These are phyloP conservation scores for Nannospalax galili DNA, from an alignment of 2,113 vertebrate species.

Conservation along the genomic window DNA sequence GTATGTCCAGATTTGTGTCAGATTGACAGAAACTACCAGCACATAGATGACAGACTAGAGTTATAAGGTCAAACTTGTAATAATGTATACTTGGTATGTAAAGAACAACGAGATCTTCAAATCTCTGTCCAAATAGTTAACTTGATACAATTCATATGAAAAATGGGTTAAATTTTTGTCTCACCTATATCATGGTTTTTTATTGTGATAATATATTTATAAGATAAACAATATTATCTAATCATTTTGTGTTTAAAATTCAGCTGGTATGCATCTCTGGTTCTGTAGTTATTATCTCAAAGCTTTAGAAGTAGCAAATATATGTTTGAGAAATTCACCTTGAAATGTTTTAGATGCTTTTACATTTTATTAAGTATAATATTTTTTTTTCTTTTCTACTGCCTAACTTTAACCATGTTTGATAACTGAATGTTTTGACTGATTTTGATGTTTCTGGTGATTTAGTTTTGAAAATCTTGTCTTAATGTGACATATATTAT, in stretches of 20 bases:
- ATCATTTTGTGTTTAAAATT: neutral
- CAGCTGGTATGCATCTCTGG: neutral
- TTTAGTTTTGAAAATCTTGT: slow-evolving; percentile 42
- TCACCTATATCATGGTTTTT: neutral
- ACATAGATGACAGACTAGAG: too few species aligned
- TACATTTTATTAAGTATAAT: slow-evolving; percentile 13
- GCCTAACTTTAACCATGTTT: neutral
- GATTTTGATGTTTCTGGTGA: neutral
- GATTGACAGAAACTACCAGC: too few species aligned
- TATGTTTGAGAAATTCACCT: slow-evolving; percentile 14
- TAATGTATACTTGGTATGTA: neutral
- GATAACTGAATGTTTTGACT: slow-evolving; percentile 17
- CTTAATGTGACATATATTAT: slow-evolving; percentile 7
- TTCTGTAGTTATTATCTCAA: neutral
- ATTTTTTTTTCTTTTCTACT: slow-evolving; percentile 33
- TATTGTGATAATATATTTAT: neutral
- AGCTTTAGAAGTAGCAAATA: slow-evolving; percentile 29
- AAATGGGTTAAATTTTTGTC: neutral
- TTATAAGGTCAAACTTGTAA: neutral
- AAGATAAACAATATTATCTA: neutral
- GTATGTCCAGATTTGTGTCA: too few species aligned
- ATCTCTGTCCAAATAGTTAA: neutral
- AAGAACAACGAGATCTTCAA: neutral
- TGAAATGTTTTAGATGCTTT: neutral
- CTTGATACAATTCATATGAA: neutral